Base-by-base conservation (phyloP, 2,888 invertebrate genomes). In the Sinohyriopsis cumingii region DNA sequence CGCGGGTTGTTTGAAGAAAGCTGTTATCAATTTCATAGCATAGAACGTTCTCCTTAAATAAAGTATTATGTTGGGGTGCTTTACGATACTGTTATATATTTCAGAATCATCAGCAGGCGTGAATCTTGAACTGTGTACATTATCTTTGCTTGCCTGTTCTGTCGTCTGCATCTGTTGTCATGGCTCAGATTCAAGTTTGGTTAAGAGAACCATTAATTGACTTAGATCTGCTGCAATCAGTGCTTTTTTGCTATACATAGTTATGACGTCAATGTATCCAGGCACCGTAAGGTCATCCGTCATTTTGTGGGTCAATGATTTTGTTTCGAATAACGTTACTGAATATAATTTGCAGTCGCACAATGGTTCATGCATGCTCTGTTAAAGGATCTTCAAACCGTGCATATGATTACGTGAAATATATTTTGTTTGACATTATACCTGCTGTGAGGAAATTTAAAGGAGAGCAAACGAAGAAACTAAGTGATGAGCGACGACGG, bases 331-430 rank as follows among this genome's bases (percentile, higher is more conserved):
- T 45, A 33, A 25, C 9, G 12, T 61, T 15, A 67, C 59, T 61
- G 15, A 28, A 22, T 20, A 64, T n/a, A 1, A 24, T 22, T 28
- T 55, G 55, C 22, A 25, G 18, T 45, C 12, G 22, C 28, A 64
- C 12, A 9, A 69, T 69, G 69, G 69, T 69, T 6, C 25, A 64
- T 63, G 59, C 68, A 19, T 68, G 68, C 55, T 68, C 57, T 55
- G 68, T 68, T 5, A 68, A 68, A 25, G 60, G 64, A 18, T 69
- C 55, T 24, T 24, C 24, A 6, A 69, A 64, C 54, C 59, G 65
- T 45, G 63, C 63, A 18, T 64, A 65, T 19, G 54, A 55, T 18
- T 33, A 4, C n/a, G 45, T 33, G 9, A 67, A 62, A 24, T 20
- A 22, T 12, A n/a, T 65, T 28, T 28, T 28, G 1, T 69, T 69